These are phyloP conservation scores for Potamarius usumacintae DNA, from an alignment of 2,113 vertebrate species.

Conservation along the genomic window DNA sequence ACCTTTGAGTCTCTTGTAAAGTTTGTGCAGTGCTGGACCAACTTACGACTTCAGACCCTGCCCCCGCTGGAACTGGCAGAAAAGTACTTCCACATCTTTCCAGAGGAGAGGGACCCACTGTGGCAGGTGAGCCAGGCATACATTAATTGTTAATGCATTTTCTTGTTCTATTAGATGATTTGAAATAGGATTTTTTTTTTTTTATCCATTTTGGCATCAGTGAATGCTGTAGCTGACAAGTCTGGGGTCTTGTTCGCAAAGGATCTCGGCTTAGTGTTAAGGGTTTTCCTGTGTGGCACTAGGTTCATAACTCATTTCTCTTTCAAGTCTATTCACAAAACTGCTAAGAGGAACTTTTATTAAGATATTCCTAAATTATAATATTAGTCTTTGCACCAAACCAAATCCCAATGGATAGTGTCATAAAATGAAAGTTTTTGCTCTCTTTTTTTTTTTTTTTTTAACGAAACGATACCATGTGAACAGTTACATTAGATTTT, in stretches of 20 bases:
- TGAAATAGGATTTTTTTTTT: too few species aligned
- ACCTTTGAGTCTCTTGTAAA: slow-evolving; percentile 96
- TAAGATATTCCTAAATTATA: neutral
- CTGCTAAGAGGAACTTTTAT: neutral
- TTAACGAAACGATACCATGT: too few species aligned
- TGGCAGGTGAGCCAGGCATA: slow-evolving; percentile 84
- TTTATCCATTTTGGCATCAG: neutral
- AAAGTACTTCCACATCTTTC: slow-evolving; percentile 96
- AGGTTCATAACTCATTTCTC: neutral
- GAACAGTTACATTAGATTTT: neutral
- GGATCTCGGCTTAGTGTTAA: neutral
- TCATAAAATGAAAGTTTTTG: neutral
- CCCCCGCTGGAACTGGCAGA: slow-evolving; percentile 86
- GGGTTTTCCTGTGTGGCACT: neutral
- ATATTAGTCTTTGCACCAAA: neutral
- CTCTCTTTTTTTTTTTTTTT: too few species aligned
- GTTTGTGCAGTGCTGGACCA: slow-evolving; percentile 98
- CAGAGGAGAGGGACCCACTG: slow-evolving; percentile 90
- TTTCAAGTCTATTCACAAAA: neutral
- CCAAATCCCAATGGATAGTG: neutral
- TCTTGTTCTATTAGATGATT: neutral
- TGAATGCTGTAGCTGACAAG: neutral
- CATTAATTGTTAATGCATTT: neutral
- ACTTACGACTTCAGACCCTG: slow-evolving; percentile 87
- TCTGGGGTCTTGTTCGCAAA: neutral